Evolutionary conservation across 1,140 invertebrate genomes (phyloP).

Genomic region (Drosophila sechellia): DNA sequence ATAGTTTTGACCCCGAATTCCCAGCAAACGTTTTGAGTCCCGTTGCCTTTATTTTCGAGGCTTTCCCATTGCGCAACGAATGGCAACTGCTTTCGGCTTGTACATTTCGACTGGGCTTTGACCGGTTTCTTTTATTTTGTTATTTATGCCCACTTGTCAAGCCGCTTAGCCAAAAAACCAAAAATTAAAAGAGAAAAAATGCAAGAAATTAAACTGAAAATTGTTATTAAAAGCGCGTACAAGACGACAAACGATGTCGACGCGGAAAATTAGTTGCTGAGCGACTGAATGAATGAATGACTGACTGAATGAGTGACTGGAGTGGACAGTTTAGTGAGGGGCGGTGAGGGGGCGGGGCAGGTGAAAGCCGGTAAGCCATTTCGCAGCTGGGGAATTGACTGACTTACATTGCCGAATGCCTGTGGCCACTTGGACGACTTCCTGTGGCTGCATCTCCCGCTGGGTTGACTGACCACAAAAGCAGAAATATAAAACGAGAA

Average conservation of each 20-base stretch:
- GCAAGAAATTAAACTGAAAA: conserved; percentile 68
- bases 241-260: conserved; percentile 77
- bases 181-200: conserved; percentile 21
- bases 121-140: conserved; percentile 34
- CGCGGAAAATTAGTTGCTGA: conserved; percentile 64
- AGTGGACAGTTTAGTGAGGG: conserved; percentile 18
- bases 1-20: conserved; percentile 11
- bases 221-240: conserved; percentile 71
- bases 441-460: conserved; percentile 74
- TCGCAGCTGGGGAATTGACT: conserved; percentile 47
- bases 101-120: conserved; percentile 40
- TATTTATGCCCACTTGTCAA: conserved; percentile 45
- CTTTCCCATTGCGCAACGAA: conserved; percentile 54
- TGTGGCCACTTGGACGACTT: conserved; percentile 45
- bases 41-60: conserved; percentile 24
- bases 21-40: conserved; percentile 24
- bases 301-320: conserved; percentile 44
- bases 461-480: conserved; percentile 48
- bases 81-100: conserved; percentile 28
- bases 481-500: not conserved
- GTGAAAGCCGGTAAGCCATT: conserved; percentile 77
- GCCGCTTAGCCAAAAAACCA: conserved; percentile 33
- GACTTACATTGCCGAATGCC: conserved; percentile 72
- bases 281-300: conserved; percentile 54
- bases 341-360: conserved; percentile 3